phyloP scores from a whole-genome alignment of 2,888 invertebrate genomes.

The Megamerina dolium region DNA sequence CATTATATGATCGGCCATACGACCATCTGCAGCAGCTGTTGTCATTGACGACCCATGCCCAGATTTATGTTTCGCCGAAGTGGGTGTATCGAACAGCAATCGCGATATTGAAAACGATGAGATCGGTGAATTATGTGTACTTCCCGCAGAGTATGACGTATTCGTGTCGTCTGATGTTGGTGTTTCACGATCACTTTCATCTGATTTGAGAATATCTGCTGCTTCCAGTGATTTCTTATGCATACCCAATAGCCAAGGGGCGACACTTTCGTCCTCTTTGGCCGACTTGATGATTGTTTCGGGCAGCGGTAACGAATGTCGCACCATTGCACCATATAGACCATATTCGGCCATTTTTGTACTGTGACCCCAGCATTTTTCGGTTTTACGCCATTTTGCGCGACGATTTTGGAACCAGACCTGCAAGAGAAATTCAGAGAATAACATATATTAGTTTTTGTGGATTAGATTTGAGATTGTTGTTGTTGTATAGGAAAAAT shows the following conservation, averaged over 20 bases:
- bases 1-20: conserved; percentile 19
- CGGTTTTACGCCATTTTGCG: conserved; percentile 99
- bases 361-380: conserved; percentile 98
- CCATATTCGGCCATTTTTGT: conserved; percentile 99
- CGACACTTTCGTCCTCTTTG: conserved; percentile 93
- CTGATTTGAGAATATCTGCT: conserved; percentile 85
- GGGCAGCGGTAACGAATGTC: conserved; percentile 95
- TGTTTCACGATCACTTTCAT: conserved; percentile 64
- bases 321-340: conserved; percentile 98
- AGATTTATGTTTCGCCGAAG: conserved; percentile 18
- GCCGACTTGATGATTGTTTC: conserved; percentile 97
- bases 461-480: too few relatives aligned
- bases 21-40: conserved; percentile 8
- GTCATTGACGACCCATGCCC: too few relatives aligned
- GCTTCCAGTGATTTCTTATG: conserved; percentile 98
- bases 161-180: conserved; percentile 58
- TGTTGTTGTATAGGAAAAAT: too few relatives aligned
- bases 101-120: conserved; percentile 48
- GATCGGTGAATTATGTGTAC: conserved; percentile 50
- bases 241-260: conserved; percentile 96
- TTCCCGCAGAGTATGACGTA: conserved; percentile 50
- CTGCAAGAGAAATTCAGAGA: conserved; percentile 55
- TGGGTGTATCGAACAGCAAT: conserved; percentile 44
- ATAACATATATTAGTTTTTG: background rate
- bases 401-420: conserved; percentile 94